Evolutionary conservation across 2,888 invertebrate species (phyloP).

Genomic region (Ennomos erosarius): DNA sequence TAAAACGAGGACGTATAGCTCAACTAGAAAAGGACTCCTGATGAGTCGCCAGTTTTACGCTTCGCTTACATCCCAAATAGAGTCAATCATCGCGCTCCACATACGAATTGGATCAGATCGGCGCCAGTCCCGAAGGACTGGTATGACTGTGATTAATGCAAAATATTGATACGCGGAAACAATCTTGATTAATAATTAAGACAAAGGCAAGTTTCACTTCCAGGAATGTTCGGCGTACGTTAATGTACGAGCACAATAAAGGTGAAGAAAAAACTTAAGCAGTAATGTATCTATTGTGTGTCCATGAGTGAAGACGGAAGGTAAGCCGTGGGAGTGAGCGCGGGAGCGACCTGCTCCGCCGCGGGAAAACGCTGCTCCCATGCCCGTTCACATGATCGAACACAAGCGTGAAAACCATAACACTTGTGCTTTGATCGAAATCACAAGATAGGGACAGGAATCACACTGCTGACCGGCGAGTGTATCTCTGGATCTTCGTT

Average conservation of each 20-base stretch:
- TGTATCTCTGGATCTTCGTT: slow-evolving; percentile 35
- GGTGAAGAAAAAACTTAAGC: slow-evolving; percentile 67
- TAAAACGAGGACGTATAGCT: slow-evolving; percentile 32
- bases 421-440: slow-evolving; percentile 42
- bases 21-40: slow-evolving; percentile 36
- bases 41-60: slow-evolving; percentile 37
- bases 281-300: slow-evolving; percentile 75
- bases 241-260: slow-evolving; percentile 73
- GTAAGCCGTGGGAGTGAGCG: slow-evolving; percentile 72
- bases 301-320: slow-evolving; percentile 71
- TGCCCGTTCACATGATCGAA: slow-evolving; percentile 58
- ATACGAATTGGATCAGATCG: slow-evolving; percentile 64
- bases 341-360: slow-evolving; percentile 61
- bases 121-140: slow-evolving; percentile 59
- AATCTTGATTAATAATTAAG: slow-evolving; percentile 60
- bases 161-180: slow-evolving; percentile 73
- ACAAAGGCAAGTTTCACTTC: slow-evolving; percentile 75
- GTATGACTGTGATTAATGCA: slow-evolving; percentile 53
- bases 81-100: slow-evolving; percentile 52
- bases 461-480: slow-evolving; percentile 32
- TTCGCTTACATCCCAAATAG: slow-evolving; percentile 34
- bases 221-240: slow-evolving; percentile 71
- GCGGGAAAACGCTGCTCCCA: slow-evolving; percentile 70
- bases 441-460: slow-evolving; percentile 39
- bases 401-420: slow-evolving; percentile 50